Evolutionary conservation across 2,113 vertebrate genomes (phyloP).

Genomic region (Cariama cristata): DNA sequence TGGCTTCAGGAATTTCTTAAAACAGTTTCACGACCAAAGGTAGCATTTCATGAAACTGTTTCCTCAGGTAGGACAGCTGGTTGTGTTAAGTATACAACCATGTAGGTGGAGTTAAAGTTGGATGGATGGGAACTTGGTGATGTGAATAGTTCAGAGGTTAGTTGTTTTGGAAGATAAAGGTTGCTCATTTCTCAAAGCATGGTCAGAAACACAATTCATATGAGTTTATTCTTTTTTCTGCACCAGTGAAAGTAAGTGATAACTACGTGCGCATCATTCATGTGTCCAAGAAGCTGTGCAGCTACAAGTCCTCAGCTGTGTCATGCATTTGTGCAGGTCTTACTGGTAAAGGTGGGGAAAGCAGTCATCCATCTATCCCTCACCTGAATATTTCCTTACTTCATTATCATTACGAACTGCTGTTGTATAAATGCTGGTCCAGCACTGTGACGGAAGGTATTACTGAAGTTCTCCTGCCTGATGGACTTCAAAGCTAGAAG

Average conservation of each 20-base stretch:
- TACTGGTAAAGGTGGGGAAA: neutral
- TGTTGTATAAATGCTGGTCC: neutral
- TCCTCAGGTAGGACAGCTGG: neutral
- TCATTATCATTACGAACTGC: neutral
- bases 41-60: neutral
- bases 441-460: neutral
- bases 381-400: neutral
- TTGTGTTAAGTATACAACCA: neutral
- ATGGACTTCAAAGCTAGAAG: neutral
- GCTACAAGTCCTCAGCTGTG: neutral
- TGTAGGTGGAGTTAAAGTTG: neutral
- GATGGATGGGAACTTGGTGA: neutral
- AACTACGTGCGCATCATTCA: accelerated
- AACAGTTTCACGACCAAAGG: neutral
- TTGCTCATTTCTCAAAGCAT: neutral
- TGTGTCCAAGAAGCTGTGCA: neutral
- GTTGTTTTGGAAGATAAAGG: neutral
- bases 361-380: neutral
- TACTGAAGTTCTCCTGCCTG: neutral
- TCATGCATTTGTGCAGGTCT: neutral
- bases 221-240: neutral
- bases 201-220: neutral
- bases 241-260: neutral
- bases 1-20: neutral
- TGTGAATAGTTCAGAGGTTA: neutral